Conservation (phyloP, 2,797 vertebrate genomes). For the Benthosema pterotum region DNA sequence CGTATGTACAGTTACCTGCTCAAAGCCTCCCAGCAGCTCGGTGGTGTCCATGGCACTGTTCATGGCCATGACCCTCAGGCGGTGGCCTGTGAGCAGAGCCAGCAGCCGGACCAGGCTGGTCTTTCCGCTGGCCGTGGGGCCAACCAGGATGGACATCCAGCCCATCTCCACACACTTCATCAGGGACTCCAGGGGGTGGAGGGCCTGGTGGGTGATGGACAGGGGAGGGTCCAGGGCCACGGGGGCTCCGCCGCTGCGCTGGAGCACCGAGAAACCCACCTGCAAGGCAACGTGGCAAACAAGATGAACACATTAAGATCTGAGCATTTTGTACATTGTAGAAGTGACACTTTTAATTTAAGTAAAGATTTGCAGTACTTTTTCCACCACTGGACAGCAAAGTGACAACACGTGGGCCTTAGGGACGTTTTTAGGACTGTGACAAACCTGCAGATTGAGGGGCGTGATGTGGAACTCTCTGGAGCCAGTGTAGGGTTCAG, state of each 20-base stretch:
- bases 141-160: constrained; percentile 97
- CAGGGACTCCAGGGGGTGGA: constrained; percentile 89
- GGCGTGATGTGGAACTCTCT: constrained; percentile 92
- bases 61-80: constrained; percentile 92
- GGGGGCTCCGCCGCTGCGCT: constrained; percentile 83
- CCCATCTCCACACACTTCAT: constrained; percentile 98
- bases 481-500: constrained; percentile 85
- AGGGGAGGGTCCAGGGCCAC: constrained; percentile 78
- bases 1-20: constrained; percentile 83
- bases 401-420: background rate
- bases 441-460: constrained; percentile 89
- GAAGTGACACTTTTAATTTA: too few species aligned
- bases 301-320: background rate
- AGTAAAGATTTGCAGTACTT: too few species aligned
- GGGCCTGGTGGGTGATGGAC: constrained; percentile 88
- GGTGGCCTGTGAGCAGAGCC: constrained; percentile 90
- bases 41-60: constrained; percentile 98
- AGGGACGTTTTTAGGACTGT: background rate
- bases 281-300: constrained; percentile 43
- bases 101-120: constrained; percentile 91
- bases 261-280: constrained; percentile 93
- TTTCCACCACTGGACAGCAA: background rate
- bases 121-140: constrained; percentile 92
- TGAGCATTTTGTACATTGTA: too few species aligned
- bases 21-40: constrained; percentile 95